A percentile compares a stretch with the other conserved stretches of the same genome.
These are phyloP conservation scores for Myiotriccus ornatus DNA, from an alignment of 2,797 vertebrate species.

Conservation along the genomic window DNA sequence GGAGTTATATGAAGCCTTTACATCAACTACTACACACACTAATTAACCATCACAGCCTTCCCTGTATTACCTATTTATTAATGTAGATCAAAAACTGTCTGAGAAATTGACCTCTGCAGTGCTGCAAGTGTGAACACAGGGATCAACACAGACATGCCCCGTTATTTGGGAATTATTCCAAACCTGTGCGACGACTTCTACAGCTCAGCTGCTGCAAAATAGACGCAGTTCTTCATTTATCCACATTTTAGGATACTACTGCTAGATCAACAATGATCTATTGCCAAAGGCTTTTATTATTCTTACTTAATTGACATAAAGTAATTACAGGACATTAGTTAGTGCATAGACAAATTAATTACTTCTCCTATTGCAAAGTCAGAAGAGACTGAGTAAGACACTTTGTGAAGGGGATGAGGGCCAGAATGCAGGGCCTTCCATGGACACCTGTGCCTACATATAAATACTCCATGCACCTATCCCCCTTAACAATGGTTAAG, in stretches of 20 bases:
- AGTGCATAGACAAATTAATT: background rate
- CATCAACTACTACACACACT: fast-evolving
- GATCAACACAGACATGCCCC: background rate
- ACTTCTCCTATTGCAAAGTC: background rate
- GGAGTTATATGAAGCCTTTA: background rate
- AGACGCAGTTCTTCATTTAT: background rate
- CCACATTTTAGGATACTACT: background rate
- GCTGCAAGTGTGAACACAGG: background rate
- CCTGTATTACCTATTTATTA: background rate
- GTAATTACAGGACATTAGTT: background rate
- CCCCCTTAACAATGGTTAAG: background rate
- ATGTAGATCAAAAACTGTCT: background rate
- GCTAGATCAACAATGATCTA: background rate
- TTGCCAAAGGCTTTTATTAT: background rate
- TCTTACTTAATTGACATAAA: background rate
- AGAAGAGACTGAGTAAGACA: background rate
- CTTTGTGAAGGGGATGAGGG: background rate
- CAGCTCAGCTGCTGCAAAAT: background rate
- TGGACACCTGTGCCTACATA: background rate
- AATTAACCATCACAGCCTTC: background rate
- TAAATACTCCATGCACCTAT: background rate
- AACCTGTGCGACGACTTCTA: background rate
- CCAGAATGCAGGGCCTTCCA: background rate
- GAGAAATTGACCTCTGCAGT: background rate
- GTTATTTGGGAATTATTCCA: background rate